phyloP scores from a whole-genome alignment of 2,113 vertebrate species.

The Micronycteris hirsuta region DNA sequence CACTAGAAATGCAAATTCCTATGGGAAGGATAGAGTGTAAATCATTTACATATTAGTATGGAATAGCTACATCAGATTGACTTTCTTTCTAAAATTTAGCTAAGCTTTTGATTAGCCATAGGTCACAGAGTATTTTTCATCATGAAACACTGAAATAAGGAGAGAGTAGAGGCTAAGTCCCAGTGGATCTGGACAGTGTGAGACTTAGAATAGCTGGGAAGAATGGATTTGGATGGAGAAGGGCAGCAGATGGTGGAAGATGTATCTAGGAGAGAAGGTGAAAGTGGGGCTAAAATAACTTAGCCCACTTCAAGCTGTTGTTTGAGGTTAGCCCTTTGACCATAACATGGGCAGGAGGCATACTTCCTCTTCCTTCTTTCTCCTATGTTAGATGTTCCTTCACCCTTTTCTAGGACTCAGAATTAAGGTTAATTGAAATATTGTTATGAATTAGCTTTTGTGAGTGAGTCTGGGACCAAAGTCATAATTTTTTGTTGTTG shows the following conservation, averaged over 20 bases:
- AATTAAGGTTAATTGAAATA: constrained; percentile 10
- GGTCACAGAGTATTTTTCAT: not conserved
- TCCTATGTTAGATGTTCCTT: not conserved
- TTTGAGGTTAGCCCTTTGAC: not conserved
- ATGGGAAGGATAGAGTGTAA: not conserved
- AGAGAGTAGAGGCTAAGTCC: not conserved
- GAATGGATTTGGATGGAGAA: not conserved
- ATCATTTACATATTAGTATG: constrained; percentile 11
- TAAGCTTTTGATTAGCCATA: not conserved
- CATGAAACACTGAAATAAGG: not conserved
- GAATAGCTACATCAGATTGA: constrained; percentile 21
- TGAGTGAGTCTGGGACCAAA: not conserved
- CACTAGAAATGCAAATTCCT: constrained; percentile 27
- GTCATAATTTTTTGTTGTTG: not conserved
- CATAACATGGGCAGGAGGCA: not conserved
- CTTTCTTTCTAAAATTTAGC: constrained; percentile 24
- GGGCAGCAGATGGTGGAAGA: not conserved
- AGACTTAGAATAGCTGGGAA: not conserved
- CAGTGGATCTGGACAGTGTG: not conserved
- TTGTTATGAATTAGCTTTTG: not conserved
- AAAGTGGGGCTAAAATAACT: not conserved
- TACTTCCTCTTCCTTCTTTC: not conserved
- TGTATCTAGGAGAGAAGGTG: not conserved
- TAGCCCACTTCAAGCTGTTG: not conserved
- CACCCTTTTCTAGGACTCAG: not conserved